phyloP scores from a whole-genome alignment of 2,113 vertebrate species.

The Casuarius casuarius region DNA sequence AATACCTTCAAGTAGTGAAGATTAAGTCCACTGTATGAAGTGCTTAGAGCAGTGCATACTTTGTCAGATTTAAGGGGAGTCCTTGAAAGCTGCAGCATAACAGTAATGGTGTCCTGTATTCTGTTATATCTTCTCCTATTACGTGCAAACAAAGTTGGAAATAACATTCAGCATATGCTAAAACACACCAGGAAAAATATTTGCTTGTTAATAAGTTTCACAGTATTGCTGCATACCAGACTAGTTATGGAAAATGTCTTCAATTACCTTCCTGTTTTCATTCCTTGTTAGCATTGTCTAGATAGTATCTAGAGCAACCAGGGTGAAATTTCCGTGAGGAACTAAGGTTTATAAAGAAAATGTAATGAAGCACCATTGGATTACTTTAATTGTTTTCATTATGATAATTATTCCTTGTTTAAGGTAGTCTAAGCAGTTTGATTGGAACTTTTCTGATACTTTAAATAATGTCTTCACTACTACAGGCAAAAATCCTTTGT shows the following conservation, averaged over 20 bases:
- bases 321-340: neutral
- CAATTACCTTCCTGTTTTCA: neutral
- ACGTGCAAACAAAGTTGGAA: neutral
- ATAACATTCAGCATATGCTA: neutral
- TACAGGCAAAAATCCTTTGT: neutral
- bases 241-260: neutral
- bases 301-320: neutral
- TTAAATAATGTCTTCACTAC: neutral
- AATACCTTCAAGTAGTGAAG: neutral
- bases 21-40: neutral
- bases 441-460: neutral
- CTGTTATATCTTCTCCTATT: neutral
- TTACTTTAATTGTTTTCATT: neutral
- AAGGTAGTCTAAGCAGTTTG: neutral
- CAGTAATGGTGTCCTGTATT: neutral
- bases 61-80: neutral
- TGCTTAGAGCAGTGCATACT: neutral
- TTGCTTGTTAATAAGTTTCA: rapidly evolving
- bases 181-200: neutral
- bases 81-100: neutral
- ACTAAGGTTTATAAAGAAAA: neutral
- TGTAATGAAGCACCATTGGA: neutral
- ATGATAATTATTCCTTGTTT: neutral
- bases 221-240: neutral
- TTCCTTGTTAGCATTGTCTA: neutral